Evolutionary conservation across 2,113 vertebrate species (phyloP).

Genomic region (Ceratotherium simum): DNA sequence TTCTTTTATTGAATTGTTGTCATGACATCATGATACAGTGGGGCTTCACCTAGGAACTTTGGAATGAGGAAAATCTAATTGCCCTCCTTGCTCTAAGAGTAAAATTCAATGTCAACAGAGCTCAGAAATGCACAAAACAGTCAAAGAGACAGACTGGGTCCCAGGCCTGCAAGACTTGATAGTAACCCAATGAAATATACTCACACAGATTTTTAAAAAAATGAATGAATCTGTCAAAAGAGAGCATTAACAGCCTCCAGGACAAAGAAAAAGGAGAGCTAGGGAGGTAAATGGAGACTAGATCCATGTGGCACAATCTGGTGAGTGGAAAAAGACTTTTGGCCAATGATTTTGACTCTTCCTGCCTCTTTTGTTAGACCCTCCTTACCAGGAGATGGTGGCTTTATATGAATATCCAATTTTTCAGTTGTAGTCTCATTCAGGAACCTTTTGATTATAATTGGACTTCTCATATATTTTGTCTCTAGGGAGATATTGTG

Average conservation of each 20-base stretch:
- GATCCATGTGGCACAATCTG: background rate
- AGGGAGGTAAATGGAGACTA: background rate
- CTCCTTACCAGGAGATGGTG: background rate
- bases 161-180: background rate
- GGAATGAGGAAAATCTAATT: slow-evolving; percentile 56
- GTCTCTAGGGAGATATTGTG: background rate
- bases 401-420: background rate
- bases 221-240: background rate
- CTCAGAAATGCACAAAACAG: slow-evolving; percentile 22
- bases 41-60: background rate
- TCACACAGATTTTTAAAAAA: background rate
- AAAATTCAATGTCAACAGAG: slow-evolving; percentile 52
- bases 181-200: background rate
- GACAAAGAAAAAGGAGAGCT: background rate
- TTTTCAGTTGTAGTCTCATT: background rate
- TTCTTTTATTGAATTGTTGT: slow-evolving; percentile 57
- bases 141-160: background rate
- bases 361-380: background rate
- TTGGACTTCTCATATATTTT: background rate
- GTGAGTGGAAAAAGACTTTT: background rate
- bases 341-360: background rate
- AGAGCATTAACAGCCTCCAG: background rate
- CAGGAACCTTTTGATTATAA: background rate
- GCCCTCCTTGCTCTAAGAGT: background rate
- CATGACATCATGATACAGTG: slow-evolving; percentile 1